Evolutionary conservation across 1,140 invertebrate genomes (phyloP), one percentile per base, ranked within the genome.

Genomic region (Galleria mellonella): DNA sequence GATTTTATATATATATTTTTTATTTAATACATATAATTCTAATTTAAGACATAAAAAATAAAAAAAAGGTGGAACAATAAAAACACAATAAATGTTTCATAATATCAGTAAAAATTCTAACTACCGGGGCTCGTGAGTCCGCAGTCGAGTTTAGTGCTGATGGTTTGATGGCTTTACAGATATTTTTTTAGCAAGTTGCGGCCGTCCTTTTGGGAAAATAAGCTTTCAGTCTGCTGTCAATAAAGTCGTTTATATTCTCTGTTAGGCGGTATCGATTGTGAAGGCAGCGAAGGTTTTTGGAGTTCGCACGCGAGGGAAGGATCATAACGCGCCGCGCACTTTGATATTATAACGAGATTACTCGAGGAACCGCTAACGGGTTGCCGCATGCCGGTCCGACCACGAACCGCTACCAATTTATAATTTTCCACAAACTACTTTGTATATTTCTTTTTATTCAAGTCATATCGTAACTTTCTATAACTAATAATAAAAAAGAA

Each of bases 311-410:
- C 67, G 54, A 71, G 56, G 59, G 62, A 65, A 68, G 62, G 59
- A 72, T 69, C 73, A 63, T 72, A 68, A 66, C 56, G 64, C 62
- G 55, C 66, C 55, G 52, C 55, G 59, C 45, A 66, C 52, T 70
- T 66, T 64, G 66, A 67, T 72, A 70, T 66, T 66, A 68, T 68
- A 68, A 70, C 55, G 47, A 66, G 63, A 76, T 72, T 70, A 72
- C 48, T 57, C 41, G 54, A 60, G 37, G 40, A 65, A 57, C 56
- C 57, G 51, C 62, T 55, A 62, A 64, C 57, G 49, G 44, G 45
- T 49, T 45, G 37, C 17, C 17, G 17, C 17, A 23, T 23, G 17
- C 17, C 17, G 17, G 17, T 2, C 17, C 6, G 17, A 6, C 17
- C 6, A 23, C 17, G 17, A 23, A 2, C 47, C 32, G 29, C 47